Evolutionary conservation across 1,140 invertebrate genomes (phyloP).

Genomic region (Lordiphosa stackelbergi): DNA sequence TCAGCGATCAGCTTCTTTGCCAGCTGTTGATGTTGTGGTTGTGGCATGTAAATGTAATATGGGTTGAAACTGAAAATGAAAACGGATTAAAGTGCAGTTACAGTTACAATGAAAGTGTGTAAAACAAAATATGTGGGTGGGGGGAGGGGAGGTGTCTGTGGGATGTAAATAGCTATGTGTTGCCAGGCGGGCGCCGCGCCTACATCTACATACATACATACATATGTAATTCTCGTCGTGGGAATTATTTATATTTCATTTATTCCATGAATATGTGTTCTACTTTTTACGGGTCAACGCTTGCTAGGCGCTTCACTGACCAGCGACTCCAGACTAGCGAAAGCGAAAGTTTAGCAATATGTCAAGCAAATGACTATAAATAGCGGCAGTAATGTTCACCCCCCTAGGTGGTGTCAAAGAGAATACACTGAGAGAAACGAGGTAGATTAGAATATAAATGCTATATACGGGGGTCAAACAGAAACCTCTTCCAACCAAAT

Average conservation of each 20-base stretch:
- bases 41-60: constrained; percentile 23
- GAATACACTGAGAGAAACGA: constrained; percentile 6
- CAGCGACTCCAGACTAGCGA: constrained; percentile 14
- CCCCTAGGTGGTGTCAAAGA: constrained; percentile 6
- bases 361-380: constrained; percentile 59
- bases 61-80: constrained; percentile 39
- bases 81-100: constrained; percentile 36
- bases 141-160: not conserved
- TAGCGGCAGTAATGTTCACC: constrained; percentile 37
- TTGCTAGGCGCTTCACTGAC: constrained; percentile 43
- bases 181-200: not conserved
- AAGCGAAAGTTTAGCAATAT: constrained; percentile 61
- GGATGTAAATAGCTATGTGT: constrained; percentile 1
- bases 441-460: no score
- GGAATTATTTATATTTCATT: constrained; percentile 44
- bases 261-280: constrained; percentile 40
- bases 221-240: constrained; percentile 20
- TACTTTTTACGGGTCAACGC: constrained; percentile 61
- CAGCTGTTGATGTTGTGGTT: constrained; percentile 18
- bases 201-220: not conserved
- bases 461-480: no score
- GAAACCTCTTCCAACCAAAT: no score
- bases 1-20: constrained; percentile 34
- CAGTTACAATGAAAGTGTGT: constrained; percentile 24
- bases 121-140: constrained; percentile 9